Conservation (phyloP, 2,888 invertebrate species). For the Cataglyphis cursor region DNA sequence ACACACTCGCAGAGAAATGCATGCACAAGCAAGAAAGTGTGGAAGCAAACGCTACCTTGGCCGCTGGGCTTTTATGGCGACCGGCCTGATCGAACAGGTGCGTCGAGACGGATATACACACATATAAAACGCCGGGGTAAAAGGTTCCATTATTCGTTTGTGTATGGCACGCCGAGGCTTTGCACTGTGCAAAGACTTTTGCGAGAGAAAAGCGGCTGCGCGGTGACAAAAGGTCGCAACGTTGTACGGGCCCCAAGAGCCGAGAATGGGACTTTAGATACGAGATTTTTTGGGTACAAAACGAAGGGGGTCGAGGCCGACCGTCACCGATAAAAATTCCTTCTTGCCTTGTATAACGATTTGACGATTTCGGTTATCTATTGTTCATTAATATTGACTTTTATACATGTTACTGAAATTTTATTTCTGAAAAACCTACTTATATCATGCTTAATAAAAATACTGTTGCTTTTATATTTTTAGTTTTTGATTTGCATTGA, state of each 20-base stretch:
- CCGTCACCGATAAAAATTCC: constrained; percentile 56
- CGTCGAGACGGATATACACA: constrained; percentile 66
- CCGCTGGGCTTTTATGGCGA: constrained; percentile 80
- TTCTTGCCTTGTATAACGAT: constrained; percentile 38
- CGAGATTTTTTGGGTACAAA: constrained; percentile 62
- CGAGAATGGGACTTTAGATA: constrained; percentile 54
- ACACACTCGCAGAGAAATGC: constrained; percentile 31
- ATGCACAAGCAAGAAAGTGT: constrained; percentile 72
- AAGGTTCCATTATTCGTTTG: constrained; percentile 76
- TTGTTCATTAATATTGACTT: background rate
- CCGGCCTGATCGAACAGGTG: constrained; percentile 83
- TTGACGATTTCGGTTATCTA: constrained; percentile 52
- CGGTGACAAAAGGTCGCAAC: constrained; percentile 74
- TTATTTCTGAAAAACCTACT: background rate
- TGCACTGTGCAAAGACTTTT: constrained; percentile 65
- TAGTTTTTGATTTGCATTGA: background rate
- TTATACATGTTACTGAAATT: background rate
- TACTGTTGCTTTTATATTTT: background rate
- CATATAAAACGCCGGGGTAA: constrained; percentile 62
- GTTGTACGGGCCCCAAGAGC: constrained; percentile 46
- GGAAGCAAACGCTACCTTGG: constrained; percentile 77
- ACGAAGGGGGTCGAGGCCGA: constrained; percentile 65
- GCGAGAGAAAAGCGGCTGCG: constrained; percentile 66
- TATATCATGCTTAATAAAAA: background rate
- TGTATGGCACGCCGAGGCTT: constrained; percentile 59